phyloP scores from a whole-genome alignment of 2,888 invertebrate genomes.

The Listrodromus nycthemerus region DNA sequence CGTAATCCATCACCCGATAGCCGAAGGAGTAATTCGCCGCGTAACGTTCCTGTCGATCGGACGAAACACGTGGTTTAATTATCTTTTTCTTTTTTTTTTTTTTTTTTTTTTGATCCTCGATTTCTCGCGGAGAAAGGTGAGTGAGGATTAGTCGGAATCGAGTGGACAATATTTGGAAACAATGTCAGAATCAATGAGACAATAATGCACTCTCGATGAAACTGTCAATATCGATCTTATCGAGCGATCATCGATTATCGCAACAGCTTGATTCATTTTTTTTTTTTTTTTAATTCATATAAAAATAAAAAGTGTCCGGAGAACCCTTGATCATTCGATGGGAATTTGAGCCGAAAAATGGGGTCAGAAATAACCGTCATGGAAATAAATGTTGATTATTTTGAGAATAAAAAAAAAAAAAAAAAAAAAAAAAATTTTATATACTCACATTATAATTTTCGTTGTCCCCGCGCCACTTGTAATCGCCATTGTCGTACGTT shows the following conservation, averaged over 20 bases:
- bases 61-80: constrained; percentile 27
- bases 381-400: constrained; percentile 5
- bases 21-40: constrained; percentile 86
- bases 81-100: background rate
- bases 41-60: constrained; percentile 86
- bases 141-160: too few species aligned
- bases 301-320: background rate
- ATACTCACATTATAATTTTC: constrained; percentile 64
- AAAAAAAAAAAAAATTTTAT: too few species aligned
- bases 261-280: too few species aligned
- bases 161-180: too few species aligned
- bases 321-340: background rate
- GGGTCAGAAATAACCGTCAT: background rate
- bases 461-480: constrained; percentile 61
- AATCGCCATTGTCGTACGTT: constrained; percentile 59
- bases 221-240: too few species aligned
- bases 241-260: too few species aligned
- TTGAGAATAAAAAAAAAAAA: too few species aligned
- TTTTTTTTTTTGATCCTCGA: background rate
- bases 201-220: too few species aligned
- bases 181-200: too few species aligned
- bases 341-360: too few species aligned
- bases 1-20: constrained; percentile 90
- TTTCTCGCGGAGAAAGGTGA: too few species aligned
- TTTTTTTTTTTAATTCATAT: too few species aligned